phyloP scores from a whole-genome alignment of 2,113 vertebrate species.

The Ursus arctos region DNA sequence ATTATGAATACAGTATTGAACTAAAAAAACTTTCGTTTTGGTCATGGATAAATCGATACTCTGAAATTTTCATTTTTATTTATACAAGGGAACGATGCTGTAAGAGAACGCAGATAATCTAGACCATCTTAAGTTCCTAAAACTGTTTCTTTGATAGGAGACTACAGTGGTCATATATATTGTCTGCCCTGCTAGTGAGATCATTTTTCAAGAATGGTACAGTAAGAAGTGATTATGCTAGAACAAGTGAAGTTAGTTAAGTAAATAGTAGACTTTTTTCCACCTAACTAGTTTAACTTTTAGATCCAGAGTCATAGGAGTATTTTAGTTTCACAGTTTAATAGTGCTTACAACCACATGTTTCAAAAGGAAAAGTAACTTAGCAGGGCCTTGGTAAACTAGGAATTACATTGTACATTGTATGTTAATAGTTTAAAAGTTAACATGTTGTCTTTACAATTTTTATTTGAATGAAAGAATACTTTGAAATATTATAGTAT shows the following conservation, averaged over 20 bases:
- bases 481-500: neutral
- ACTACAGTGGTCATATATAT: neutral
- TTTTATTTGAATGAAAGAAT: neutral
- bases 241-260: neutral
- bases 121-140: neutral
- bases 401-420: neutral
- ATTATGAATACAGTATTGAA: neutral
- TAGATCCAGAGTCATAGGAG: neutral
- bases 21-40: conserved; percentile 14
- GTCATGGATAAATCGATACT: neutral
- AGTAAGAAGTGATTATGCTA: neutral
- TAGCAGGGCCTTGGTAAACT: neutral
- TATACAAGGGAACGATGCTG: neutral
- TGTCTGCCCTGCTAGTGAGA: neutral
- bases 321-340: conserved; percentile 34
- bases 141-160: neutral
- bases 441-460: neutral
- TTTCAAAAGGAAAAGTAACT: neutral
- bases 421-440: conserved; percentile 19
- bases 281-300: conserved; percentile 22
- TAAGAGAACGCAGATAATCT: neutral
- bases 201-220: neutral
- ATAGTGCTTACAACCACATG: neutral
- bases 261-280: neutral
- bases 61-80: conserved; percentile 42